Percentiles rank a stretch among this genome's conserved stretches.
These are phyloP conservation scores for Trinorchestia longiramus DNA, from an alignment of 1,140 invertebrate genomes.

Conservation along the genomic window DNA sequence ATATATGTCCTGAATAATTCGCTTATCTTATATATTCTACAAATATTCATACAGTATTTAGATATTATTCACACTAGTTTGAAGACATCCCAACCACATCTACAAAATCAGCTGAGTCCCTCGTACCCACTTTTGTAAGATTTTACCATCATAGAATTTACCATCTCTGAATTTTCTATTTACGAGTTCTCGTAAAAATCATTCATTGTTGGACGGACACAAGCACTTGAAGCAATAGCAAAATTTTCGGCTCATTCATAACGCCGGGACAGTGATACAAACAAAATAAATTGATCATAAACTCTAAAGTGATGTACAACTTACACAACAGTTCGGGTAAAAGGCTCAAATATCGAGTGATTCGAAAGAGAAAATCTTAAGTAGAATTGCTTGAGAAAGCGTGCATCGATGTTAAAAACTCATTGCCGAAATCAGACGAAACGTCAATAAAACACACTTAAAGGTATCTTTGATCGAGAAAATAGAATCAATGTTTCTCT, in stretches of 20 bases:
- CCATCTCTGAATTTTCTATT: neutral
- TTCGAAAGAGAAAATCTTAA: neutral
- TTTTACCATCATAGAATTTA: neutral
- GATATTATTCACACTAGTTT: neutral
- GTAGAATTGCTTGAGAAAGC: neutral
- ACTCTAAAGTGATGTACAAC: neutral
- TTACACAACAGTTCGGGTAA: neutral
- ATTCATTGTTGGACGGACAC: neutral
- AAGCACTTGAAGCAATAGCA: neutral
- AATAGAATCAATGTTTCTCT: neutral
- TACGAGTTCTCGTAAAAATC: too few relatives aligned
- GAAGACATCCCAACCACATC: neutral
- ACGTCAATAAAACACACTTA: neutral
- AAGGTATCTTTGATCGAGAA: neutral
- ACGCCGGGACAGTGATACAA: neutral
- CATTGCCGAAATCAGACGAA: neutral
- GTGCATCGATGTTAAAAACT: neutral
- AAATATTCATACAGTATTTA: constrained; percentile 1
- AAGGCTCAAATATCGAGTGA: neutral
- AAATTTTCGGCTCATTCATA: neutral
- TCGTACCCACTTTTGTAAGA: neutral
- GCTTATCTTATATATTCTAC: neutral
- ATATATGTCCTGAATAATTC: neutral
- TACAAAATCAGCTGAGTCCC: neutral
- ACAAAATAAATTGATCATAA: neutral